Conservation (phyloP, 1,140 invertebrate species). For the Drosophila lini region DNA sequence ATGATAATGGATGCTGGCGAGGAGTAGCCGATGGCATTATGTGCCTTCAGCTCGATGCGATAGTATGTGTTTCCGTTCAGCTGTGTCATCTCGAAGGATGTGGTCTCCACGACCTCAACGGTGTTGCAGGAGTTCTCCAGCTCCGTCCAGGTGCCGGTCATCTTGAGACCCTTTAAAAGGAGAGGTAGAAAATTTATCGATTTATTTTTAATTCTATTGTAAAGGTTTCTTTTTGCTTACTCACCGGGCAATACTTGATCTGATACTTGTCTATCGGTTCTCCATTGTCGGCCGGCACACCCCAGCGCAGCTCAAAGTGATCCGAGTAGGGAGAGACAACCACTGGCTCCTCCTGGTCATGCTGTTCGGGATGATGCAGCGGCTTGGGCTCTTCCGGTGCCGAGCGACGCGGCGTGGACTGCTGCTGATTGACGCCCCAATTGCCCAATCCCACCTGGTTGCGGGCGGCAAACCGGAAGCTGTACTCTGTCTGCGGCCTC, state of each 20-base stretch:
- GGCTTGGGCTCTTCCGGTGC: constrained; percentile 83
- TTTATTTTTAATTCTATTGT: not conserved
- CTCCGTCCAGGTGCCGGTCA: constrained; percentile 87
- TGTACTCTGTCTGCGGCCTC: constrained; percentile 91
- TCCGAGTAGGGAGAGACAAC: constrained; percentile 87
- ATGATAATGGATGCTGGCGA: constrained; percentile 90
- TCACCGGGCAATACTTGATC: constrained; percentile 92
- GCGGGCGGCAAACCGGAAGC: constrained; percentile 92
- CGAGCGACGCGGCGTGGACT: constrained; percentile 86
- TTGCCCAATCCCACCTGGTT: constrained; percentile 93
- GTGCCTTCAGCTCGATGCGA: constrained; percentile 92
- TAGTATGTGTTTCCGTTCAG: constrained; percentile 92
- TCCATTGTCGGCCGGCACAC: constrained; percentile 93
- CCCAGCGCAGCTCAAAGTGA: constrained; percentile 92
- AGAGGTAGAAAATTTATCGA: no score
- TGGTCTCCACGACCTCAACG: constrained; percentile 86
- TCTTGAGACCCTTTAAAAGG: constrained; percentile 81
- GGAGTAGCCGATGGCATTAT: constrained; percentile 93
- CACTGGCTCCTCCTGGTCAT: constrained; percentile 80
- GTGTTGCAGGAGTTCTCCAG: constrained; percentile 86
- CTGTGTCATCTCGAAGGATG: constrained; percentile 88
- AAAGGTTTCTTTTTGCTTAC: constrained; percentile 56
- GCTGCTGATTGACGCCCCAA: constrained; percentile 87
- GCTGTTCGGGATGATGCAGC: constrained; percentile 74
- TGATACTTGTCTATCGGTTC: constrained; percentile 93